Evolutionary conservation across 2,113 vertebrate species (phyloP).

Genomic region (Heptranchias perlo): DNA sequence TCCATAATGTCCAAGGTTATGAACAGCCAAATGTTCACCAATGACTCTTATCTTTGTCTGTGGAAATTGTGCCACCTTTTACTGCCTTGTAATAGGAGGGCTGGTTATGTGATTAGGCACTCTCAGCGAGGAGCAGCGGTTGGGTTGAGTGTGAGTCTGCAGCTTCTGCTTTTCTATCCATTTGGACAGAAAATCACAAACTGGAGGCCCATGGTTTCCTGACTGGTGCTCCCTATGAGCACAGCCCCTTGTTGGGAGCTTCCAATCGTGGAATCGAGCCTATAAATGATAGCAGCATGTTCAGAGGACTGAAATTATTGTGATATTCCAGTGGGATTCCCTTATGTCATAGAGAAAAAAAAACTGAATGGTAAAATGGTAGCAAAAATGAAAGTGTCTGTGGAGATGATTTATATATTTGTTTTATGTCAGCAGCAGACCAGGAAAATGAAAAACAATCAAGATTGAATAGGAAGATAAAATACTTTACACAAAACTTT

Average conservation of each 20-base stretch:
- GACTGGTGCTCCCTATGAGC: background rate
- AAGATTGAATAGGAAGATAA: background rate
- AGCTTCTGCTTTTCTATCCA: background rate
- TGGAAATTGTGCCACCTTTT: background rate
- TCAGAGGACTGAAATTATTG: background rate
- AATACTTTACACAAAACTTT: too few relatives aligned
- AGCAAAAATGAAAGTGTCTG: background rate
- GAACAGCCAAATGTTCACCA: background rate
- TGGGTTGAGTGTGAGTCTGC: background rate
- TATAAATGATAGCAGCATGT: background rate
- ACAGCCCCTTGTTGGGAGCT: background rate
- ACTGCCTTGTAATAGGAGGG: background rate
- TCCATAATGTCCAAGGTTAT: background rate
- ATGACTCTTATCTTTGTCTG: background rate
- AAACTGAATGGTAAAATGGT: background rate
- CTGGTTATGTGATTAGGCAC: background rate
- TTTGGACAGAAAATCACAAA: background rate
- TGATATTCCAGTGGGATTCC: background rate
- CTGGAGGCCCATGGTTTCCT: background rate
- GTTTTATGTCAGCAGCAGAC: background rate
- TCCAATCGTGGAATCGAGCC: background rate
- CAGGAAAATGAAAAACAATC: background rate
- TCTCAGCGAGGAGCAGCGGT: background rate
- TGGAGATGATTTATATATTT: background rate
- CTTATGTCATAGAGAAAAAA: background rate